Evolutionary conservation across 1,140 invertebrate species (phyloP).

Genomic region (Papilio xuthus): DNA sequence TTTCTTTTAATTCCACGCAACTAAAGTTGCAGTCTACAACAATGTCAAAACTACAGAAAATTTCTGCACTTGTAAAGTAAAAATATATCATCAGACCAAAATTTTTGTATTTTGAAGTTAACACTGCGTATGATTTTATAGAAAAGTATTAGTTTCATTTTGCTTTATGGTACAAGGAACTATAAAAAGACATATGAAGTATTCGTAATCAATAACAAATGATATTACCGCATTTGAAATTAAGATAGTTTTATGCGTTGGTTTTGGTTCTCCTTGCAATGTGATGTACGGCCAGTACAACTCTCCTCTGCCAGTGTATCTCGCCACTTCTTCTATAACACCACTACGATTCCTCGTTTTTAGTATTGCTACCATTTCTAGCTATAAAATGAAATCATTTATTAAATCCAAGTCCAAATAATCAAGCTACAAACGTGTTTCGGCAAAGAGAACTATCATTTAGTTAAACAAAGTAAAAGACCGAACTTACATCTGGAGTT

Average conservation of each 20-base stretch:
- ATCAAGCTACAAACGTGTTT: too few species aligned
- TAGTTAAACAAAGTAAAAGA: background rate
- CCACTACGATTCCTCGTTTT: conserved; percentile 41
- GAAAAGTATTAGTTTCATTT: too few species aligned
- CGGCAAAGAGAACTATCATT: too few species aligned
- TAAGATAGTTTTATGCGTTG: conserved; percentile 19
- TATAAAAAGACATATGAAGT: too few species aligned
- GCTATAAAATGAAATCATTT: conserved; percentile 45
- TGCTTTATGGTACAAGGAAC: too few species aligned
- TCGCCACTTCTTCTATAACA: conserved; percentile 49
- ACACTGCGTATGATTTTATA: too few species aligned
- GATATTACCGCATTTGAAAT: background rate
- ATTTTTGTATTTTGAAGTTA: too few species aligned
- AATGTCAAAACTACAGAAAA: too few species aligned
- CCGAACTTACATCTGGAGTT: conserved; percentile 56
- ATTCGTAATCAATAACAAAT: background rate
- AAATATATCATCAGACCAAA: too few species aligned
- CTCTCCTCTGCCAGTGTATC: conserved; percentile 61
- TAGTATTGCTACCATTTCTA: conserved; percentile 65
- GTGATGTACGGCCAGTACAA: conserved; percentile 68
- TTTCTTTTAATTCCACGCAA: too few species aligned
- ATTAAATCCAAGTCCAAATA: background rate
- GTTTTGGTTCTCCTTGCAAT: conserved; percentile 46
- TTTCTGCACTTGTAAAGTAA: too few species aligned
- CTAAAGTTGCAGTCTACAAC: too few species aligned